Conservation (phyloP, 2,797 vertebrate species). For the Sarcoramphus papa region DNA sequence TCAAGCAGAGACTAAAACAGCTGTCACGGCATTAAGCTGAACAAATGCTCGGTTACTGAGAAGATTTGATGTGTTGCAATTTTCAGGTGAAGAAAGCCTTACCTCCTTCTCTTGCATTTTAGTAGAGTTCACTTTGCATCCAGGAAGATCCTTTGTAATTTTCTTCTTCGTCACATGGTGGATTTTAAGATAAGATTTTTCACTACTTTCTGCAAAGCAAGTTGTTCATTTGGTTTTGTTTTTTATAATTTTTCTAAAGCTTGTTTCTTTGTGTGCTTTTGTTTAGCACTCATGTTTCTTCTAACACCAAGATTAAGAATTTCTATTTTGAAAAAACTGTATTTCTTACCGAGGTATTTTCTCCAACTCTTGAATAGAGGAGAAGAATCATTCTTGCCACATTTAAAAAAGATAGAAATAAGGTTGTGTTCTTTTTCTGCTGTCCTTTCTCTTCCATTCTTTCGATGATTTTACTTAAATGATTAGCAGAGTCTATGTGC, state of each 20-base stretch:
- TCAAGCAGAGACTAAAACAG: neutral
- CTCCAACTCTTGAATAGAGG: neutral
- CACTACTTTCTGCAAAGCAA: neutral
- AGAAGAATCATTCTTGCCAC: neutral
- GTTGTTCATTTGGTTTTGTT: neutral
- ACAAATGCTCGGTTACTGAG: neutral
- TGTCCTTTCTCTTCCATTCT: neutral
- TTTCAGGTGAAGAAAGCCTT: slow-evolving; percentile 35
- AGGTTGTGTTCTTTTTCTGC: neutral
- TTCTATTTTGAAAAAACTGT: neutral
- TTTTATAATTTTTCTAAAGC: neutral
- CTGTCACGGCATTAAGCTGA: neutral
- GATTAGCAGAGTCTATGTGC: neutral
- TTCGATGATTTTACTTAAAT: neutral
- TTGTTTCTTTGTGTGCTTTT: neutral
- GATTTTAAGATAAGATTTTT: neutral
- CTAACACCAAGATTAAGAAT: neutral
- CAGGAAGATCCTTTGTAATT: slow-evolving; percentile 13
- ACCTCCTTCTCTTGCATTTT: slow-evolving; percentile 43
- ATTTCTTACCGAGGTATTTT: neutral
- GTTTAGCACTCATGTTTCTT: neutral
- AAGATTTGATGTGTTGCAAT: neutral
- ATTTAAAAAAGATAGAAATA: neutral
- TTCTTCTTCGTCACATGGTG: neutral
- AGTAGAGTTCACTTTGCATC: neutral